These are phyloP conservation scores for Drosophila pseudotakahashii DNA, from an alignment of 2,888 invertebrate genomes.

Conservation along the genomic window DNA sequence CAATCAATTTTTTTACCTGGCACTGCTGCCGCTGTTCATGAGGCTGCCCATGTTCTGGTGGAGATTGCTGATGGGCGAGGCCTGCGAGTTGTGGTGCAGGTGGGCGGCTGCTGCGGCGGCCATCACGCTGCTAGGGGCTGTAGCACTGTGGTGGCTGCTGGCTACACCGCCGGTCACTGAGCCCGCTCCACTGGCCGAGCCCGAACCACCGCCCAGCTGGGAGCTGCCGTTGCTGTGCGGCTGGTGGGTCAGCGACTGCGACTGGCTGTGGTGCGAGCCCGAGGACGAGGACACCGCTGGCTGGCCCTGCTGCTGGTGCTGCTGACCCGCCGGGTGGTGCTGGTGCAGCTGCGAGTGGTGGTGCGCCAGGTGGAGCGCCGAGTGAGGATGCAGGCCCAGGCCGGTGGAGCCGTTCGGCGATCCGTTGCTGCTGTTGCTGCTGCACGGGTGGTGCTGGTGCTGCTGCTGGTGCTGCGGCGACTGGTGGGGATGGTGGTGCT, in stretches of 20 bases:
- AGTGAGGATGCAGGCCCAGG: slow-evolving; percentile 61
- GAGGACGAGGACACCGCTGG: slow-evolving; percentile 49
- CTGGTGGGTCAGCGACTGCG: slow-evolving; percentile 57
- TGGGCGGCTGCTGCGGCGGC: slow-evolving; percentile 82
- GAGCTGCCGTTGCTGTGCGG: slow-evolving; percentile 67
- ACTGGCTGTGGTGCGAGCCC: slow-evolving; percentile 51
- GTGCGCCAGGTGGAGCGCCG: slow-evolving; percentile 62
- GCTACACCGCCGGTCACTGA: slow-evolving; percentile 20
- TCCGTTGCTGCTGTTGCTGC: slow-evolving; percentile 69
- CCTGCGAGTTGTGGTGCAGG: slow-evolving; percentile 82
- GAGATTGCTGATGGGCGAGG: slow-evolving; percentile 84
- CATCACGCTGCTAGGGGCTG: slow-evolving; percentile 78
- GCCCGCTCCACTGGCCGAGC: slow-evolving; percentile 28
- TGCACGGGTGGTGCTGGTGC: slow-evolving; percentile 73
- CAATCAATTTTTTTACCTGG: slow-evolving; percentile 71
- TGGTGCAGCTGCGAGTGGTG: slow-evolving; percentile 68
- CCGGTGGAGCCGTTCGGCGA: slow-evolving; percentile 66
- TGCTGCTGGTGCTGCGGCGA: slow-evolving; percentile 61
- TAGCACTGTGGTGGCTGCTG: slow-evolving; percentile 59
- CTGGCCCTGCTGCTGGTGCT: slow-evolving; percentile 58
- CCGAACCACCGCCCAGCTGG: slow-evolving; percentile 46
- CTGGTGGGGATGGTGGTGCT: slow-evolving; percentile 68
- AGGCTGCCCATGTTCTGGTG: slow-evolving; percentile 84
- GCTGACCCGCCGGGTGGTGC: slow-evolving; percentile 52
- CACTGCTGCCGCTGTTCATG: slow-evolving; percentile 84